Evolutionary conservation across 2,888 invertebrate genomes (phyloP).

Genomic region (Caenorhabditis sp.): DNA sequence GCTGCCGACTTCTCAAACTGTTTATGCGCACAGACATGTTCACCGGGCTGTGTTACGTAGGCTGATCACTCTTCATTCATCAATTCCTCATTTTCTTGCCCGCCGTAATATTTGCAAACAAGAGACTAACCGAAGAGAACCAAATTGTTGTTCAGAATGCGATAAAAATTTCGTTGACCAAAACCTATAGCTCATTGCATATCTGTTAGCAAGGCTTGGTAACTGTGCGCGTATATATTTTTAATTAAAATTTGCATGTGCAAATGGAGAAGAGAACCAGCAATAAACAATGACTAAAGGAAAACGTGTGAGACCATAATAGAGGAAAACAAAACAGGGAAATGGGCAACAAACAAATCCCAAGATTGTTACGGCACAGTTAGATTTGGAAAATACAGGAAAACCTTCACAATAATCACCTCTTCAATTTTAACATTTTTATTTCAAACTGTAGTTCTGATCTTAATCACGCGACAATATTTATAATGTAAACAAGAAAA

Average conservation of each 20-base stretch:
- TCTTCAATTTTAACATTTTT: too few species aligned
- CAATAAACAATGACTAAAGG: neutral
- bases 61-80: neutral
- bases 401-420: too few species aligned
- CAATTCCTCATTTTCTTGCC: neutral
- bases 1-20: neutral
- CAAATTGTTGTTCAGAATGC: conserved; percentile 2
- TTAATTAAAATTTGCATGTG: neutral
- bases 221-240: neutral
- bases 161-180: neutral
- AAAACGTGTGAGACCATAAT: neutral
- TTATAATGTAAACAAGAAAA: too few species aligned
- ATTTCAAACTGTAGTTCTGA: too few species aligned
- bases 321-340: neutral
- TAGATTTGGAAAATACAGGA: too few species aligned
- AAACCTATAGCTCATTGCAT: conserved; percentile 1
- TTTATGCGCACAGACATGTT: neutral
- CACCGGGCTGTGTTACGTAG: neutral
- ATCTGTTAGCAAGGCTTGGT: neutral
- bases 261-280: neutral
- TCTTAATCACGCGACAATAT: too few species aligned
- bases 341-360: too few species aligned
- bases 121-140: neutral
- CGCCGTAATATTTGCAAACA: neutral
- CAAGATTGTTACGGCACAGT: too few species aligned